Evolutionary conservation across 2,113 vertebrate species (phyloP), one percentile per base, ranked within the genome.

Genomic region (Pseudonaja textilis): DNA sequence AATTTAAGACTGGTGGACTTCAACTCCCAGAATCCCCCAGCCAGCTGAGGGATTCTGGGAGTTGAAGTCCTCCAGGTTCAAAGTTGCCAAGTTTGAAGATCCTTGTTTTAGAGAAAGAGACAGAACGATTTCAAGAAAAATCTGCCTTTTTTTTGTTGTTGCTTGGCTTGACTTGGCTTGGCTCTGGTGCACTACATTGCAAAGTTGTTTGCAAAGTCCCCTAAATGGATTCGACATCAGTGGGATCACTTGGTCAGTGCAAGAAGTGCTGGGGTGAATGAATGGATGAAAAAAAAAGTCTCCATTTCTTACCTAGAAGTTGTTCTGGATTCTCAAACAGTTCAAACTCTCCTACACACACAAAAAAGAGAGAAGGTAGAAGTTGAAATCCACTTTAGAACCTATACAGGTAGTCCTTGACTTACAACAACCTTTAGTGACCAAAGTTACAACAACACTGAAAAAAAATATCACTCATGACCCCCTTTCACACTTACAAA

Each of bases 341-440:
- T 93, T 96, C 96, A 52, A 96, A 95, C 90, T 97, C 97, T 86
- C 97, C 97, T 98, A 89, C 42, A n/a, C n/a, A n/a, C n/a, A n/a
- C n/a, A n/a, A n/a, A n/a, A n/a, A n/a, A n/a, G 91, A 42, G 12
- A 2, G 90, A 3, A 22, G 25, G 54, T 20, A 54, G 42, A 34
- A 91, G 91, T 91, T 74, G 59, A 95, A 95, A 93, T 87, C 25
- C 3, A 91, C 94, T 93, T 74, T 26, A 91, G 29, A 74, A 89
- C 94, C 94, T 90, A 85, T 2, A 59, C 6, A 25, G 26, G 11
- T 64, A n/a, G 61, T 64, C 61, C 61, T 14, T 1, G 29, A 16
- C 12, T 69, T n/a, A 69, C 12, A 69, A 69, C 57, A 10, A 29
- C 29, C n/a, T 69, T 69, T n/a, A 5, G 61, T 14, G 61, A 69